Evolutionary conservation across 1,140 invertebrate genomes (phyloP).

Genomic region (Hormaphis cornu): DNA sequence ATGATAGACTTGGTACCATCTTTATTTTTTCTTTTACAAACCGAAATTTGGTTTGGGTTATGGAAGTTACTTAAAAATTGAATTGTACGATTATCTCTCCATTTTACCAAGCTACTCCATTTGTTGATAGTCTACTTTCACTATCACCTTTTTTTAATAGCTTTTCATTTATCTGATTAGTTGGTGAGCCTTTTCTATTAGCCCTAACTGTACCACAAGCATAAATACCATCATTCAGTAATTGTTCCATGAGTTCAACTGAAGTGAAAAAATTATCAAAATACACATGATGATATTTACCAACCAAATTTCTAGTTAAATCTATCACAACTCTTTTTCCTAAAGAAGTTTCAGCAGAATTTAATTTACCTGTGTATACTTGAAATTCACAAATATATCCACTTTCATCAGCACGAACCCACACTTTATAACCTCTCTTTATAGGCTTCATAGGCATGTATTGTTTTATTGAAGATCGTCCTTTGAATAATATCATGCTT

Average conservation of each 20-base stretch:
- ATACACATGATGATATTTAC: neutral
- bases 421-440: constrained; percentile 33
- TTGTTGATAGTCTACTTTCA: neutral
- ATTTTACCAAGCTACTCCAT: neutral
- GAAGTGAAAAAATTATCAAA: constrained; percentile 4
- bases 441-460: constrained; percentile 28
- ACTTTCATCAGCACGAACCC: constrained; percentile 1
- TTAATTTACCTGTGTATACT: neutral
- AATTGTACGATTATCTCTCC: neutral
- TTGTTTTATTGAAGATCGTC: constrained; percentile 25
- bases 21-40: neutral
- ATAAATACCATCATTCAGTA: neutral
- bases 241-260: neutral
- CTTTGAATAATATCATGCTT: constrained; percentile 33
- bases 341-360: neutral
- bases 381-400: neutral
- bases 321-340: neutral
- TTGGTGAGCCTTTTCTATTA: neutral
- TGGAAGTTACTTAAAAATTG: neutral
- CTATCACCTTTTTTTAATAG: neutral
- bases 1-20: too few relatives aligned
- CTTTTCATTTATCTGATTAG: neutral
- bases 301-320: neutral
- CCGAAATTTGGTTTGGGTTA: neutral
- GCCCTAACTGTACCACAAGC: neutral